A percentile compares a stretch with the other conserved stretches of the same genome.
phyloP scores from a whole-genome alignment of 2,113 vertebrate species.

The Nyctibius bracteatus region DNA sequence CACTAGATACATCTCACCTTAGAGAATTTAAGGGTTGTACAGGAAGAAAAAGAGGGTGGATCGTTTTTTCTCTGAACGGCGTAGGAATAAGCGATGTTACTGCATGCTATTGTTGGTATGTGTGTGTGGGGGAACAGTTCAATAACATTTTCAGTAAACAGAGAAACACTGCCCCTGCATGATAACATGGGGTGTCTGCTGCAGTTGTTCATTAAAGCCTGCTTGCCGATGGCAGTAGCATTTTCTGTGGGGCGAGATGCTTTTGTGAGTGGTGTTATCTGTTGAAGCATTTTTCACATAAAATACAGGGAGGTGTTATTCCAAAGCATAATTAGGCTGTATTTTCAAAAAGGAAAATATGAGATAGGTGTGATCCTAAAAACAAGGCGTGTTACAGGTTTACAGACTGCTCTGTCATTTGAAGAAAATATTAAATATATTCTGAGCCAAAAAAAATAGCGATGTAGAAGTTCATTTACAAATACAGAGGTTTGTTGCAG shows the following conservation, averaged over 20 bases:
- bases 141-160: not conserved
- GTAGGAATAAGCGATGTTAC: not conserved
- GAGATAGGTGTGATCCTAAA: constrained; percentile 40
- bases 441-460: constrained; percentile 14
- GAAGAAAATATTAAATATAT: constrained; percentile 6
- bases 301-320: not conserved
- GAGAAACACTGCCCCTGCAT: constrained; percentile 5
- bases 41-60: not conserved
- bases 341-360: constrained; percentile 38
- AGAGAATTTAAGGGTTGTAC: not conserved
- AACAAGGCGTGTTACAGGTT: not conserved
- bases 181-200: not conserved
- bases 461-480: not conserved
- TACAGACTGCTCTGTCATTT: constrained; percentile 9
- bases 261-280: not conserved
- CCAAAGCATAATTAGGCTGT: not conserved
- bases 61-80: not conserved
- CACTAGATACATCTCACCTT: not conserved
- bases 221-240: not conserved
- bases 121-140: not conserved
- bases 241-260: not conserved
- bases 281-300: not conserved
- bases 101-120: not conserved
- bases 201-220: not conserved
- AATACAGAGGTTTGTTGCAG: not conserved